Evolutionary conservation across 2,797 vertebrate genomes (phyloP).

Genomic region (Takifugu rubripes): DNA sequence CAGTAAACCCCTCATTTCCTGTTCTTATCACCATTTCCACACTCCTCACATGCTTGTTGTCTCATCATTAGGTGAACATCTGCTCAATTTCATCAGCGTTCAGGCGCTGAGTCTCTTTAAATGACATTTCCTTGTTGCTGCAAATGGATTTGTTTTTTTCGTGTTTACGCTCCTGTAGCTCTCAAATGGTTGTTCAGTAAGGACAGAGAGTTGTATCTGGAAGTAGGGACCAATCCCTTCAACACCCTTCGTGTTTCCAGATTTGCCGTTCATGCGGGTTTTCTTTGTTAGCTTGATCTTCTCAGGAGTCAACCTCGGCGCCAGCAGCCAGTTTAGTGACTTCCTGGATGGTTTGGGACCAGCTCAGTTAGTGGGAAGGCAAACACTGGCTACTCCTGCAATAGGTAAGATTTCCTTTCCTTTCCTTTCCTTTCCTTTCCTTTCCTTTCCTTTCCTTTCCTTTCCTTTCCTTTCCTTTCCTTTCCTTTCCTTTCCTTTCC

Average conservation of each 20-base stretch:
- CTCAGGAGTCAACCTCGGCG: slow-evolving; percentile 89
- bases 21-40: background rate
- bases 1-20: slow-evolving; percentile 61
- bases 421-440: background rate
- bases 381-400: slow-evolving; percentile 94
- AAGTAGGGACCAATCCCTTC: background rate
- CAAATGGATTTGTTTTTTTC: too few species aligned
- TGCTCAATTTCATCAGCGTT: too few species aligned
- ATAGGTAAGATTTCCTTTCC: slow-evolving; percentile 78
- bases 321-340: slow-evolving; percentile 96
- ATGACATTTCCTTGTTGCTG: too few species aligned
- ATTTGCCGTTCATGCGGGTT: background rate
- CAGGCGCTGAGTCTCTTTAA: background rate
- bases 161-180: too few species aligned
- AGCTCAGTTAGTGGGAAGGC: slow-evolving; percentile 93
- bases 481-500: too few species aligned
- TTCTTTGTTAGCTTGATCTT: slow-evolving; percentile 85
- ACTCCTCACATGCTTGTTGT: too few species aligned
- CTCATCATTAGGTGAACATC: too few species aligned
- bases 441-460: background rate
- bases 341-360: slow-evolving; percentile 96
- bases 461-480: too few species aligned
- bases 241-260: background rate
- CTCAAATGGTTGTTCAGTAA: slow-evolving; percentile 18
- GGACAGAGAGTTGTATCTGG: slow-evolving; percentile 1